Evolutionary conservation across 2,888 invertebrate species (phyloP).

Genomic region (Epicampocera succincta): DNA sequence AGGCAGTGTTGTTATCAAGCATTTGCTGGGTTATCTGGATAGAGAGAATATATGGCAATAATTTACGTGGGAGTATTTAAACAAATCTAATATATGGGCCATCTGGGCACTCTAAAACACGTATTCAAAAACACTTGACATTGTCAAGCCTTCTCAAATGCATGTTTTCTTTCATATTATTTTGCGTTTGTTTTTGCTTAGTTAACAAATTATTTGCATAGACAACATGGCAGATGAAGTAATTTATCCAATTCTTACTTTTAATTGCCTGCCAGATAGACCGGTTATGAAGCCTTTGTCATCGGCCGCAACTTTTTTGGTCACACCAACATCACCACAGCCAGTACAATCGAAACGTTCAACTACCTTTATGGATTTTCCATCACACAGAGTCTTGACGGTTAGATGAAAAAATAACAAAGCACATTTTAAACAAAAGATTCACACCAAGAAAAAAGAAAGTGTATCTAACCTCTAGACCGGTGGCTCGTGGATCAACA

Average conservation of each 20-base stretch:
- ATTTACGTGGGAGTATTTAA: too few relatives aligned
- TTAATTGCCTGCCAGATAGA: constrained; percentile 92
- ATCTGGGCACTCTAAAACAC: constrained; percentile 20
- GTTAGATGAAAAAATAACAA: constrained; percentile 24
- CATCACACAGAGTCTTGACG: constrained; percentile 90
- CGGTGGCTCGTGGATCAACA: constrained; percentile 97
- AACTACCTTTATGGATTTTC: constrained; percentile 92
- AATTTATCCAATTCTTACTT: constrained; percentile 83
- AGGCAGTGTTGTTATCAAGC: constrained; percentile 85
- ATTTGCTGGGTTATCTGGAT: constrained; percentile 77
- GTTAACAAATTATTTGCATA: neutral
- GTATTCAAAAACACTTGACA: neutral
- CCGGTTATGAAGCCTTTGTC: constrained; percentile 91
- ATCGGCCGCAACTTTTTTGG: constrained; percentile 86
- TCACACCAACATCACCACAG: constrained; percentile 97
- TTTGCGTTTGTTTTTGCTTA: neutral
- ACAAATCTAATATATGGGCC: neutral
- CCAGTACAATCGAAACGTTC: constrained; percentile 98
- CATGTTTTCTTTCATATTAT: neutral
- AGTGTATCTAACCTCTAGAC: constrained; percentile 89
- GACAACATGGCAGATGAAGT: constrained; percentile 1
- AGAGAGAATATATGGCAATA: neutral
- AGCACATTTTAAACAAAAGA: constrained; percentile 27
- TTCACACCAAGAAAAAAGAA: neutral
- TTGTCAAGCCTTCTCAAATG: neutral